Conservation (phyloP, 2,113 vertebrate species). For the Bostrychus sinensis region DNA sequence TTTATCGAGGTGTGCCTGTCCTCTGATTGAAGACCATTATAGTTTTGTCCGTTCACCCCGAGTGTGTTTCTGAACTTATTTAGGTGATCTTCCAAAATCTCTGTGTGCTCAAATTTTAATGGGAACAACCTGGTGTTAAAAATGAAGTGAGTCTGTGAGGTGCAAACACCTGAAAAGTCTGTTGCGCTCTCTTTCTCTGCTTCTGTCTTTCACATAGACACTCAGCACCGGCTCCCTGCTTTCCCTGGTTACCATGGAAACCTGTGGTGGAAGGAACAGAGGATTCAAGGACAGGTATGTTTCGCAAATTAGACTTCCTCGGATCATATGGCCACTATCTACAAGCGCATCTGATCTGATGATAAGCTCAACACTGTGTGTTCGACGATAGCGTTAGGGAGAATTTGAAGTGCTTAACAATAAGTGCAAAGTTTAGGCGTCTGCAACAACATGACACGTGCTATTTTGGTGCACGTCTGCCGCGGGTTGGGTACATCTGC, state of each 20-base stretch:
- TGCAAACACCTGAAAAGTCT: conserved; percentile 48
- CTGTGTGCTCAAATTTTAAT: conserved; percentile 33
- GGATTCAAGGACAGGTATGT: conserved; percentile 79
- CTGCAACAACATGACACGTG: conserved; percentile 21
- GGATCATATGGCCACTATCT: conserved; percentile 35
- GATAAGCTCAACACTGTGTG: conserved; percentile 8
- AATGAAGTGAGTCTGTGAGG: conserved; percentile 47
- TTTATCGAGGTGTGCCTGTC: neutral
- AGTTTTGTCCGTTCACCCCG: conserved; percentile 8
- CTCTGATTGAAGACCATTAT: neutral
- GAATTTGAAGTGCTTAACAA: neutral
- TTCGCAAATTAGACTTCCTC: conserved; percentile 67
- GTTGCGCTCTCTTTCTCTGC: conserved; percentile 8
- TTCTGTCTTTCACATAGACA: conserved; percentile 18
- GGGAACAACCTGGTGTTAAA: conserved; percentile 52
- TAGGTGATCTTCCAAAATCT: conserved; percentile 21
- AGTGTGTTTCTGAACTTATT: neutral
- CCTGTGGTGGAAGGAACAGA: conserved; percentile 62
- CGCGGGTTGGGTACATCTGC: conserved; percentile 56
- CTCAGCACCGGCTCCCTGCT: conserved; percentile 51
- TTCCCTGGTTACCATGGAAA: conserved; percentile 76
- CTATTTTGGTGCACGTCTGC: conserved; percentile 33
- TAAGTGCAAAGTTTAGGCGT: conserved; percentile 17
- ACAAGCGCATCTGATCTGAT: conserved; percentile 19
- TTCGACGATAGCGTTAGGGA: neutral